These are phyloP conservation scores for Thymelicus sylvestris DNA, from an alignment of 2,888 invertebrate genomes.

Conservation along the genomic window DNA sequence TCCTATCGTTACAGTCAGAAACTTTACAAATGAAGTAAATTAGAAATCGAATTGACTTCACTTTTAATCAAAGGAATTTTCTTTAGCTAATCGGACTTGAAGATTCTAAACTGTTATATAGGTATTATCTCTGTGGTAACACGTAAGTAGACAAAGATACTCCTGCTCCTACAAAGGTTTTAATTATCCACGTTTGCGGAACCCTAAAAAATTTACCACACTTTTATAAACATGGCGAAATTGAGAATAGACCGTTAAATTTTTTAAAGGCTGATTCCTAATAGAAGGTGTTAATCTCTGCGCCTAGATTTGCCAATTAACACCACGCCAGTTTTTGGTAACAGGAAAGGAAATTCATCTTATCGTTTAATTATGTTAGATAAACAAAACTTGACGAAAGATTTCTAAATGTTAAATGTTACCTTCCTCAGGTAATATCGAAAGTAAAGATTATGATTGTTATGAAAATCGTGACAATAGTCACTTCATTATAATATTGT, in stretches of 20 bases:
- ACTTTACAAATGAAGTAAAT: slow-evolving; percentile 33
- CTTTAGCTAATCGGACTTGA: slow-evolving; percentile 5
- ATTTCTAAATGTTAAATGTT: background rate
- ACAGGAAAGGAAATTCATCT: slow-evolving; percentile 5
- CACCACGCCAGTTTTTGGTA: slow-evolving; percentile 17
- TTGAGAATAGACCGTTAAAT: slow-evolving; percentile 16
- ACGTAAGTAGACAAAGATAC: no score
- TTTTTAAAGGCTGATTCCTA: slow-evolving; percentile 17
- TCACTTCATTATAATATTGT: no score
- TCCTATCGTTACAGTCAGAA: slow-evolving; percentile 23
- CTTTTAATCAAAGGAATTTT: slow-evolving; percentile 30
- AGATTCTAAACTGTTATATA: background rate
- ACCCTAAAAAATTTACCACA: background rate
- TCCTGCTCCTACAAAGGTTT: no score
- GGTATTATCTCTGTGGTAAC: no score
- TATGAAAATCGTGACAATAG: no score
- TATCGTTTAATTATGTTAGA: background rate
- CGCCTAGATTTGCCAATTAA: slow-evolving; percentile 35
- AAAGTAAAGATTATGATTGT: no score
- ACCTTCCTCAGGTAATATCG: no score
- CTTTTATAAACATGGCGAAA: background rate
- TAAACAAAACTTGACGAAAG: slow-evolving; percentile 1
- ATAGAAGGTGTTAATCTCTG: slow-evolving; percentile 28
- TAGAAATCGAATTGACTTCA: slow-evolving; percentile 25
- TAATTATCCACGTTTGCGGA: background rate